Percentiles rank a stretch among this genome's conserved stretches.
Evolutionary conservation across 1,140 invertebrate genomes (phyloP).

Genomic region (Caenorhabditis remanei): DNA sequence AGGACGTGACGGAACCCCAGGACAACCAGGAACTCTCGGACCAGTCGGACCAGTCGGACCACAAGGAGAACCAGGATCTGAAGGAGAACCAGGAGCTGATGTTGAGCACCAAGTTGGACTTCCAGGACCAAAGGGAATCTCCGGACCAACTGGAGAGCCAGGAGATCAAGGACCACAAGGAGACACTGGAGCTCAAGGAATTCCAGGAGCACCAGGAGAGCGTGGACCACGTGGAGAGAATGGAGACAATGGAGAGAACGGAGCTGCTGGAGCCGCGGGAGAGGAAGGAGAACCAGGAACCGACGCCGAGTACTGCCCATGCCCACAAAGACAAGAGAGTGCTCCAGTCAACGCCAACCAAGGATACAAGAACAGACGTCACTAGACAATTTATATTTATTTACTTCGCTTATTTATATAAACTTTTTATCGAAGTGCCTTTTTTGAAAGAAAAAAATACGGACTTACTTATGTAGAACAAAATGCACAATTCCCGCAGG

Average conservation of each 20-base stretch:
- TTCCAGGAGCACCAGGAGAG: slow-evolving; percentile 48
- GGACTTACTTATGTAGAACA: slow-evolving; percentile 41
- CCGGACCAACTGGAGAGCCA: slow-evolving; percentile 66
- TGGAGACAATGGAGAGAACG: slow-evolving; percentile 56
- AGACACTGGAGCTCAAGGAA: slow-evolving; percentile 59
- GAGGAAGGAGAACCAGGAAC: slow-evolving; percentile 65
- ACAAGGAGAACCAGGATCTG: slow-evolving; percentile 63
- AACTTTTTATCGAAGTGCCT: not conserved
- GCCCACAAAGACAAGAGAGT: slow-evolving; percentile 58
- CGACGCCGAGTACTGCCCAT: slow-evolving; percentile 68
- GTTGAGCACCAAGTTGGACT: slow-evolving; percentile 66
- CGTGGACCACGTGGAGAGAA: slow-evolving; percentile 60
- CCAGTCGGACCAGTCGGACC: slow-evolving; percentile 66
- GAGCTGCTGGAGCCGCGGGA: slow-evolving; percentile 54
- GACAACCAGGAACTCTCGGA: slow-evolving; percentile 64
- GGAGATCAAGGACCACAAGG: slow-evolving; percentile 64
- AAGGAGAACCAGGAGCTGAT: slow-evolving; percentile 65
- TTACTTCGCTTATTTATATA: slow-evolving; percentile 17
- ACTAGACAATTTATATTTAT: slow-evolving; percentile 23
- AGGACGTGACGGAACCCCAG: slow-evolving; percentile 66
- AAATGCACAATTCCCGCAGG: slow-evolving; percentile 1
- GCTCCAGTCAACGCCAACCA: slow-evolving; percentile 38
- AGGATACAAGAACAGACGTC: slow-evolving; percentile 57
- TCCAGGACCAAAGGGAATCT: slow-evolving; percentile 65
- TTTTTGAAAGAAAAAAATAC: not conserved